Evolutionary conservation across 2,113 vertebrate genomes (phyloP), one percentile per base, ranked within the genome.

Genomic region (Sporophila hypoxantha): DNA sequence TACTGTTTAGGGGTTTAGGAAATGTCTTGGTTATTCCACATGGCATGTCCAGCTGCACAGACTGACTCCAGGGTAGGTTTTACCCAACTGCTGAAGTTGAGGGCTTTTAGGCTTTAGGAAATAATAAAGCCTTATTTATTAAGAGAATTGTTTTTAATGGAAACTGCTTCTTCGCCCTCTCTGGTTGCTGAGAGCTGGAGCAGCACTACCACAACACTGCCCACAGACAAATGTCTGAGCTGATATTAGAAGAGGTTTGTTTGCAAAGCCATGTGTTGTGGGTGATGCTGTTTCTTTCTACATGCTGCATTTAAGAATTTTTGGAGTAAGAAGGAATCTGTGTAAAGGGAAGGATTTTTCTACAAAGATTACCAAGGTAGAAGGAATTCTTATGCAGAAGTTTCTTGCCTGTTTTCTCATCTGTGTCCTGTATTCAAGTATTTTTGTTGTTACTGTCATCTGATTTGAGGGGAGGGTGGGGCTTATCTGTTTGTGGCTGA

Each of bases 391-490:
- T 60, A 14, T 0, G 1, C 29, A 8, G 50, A 25, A 10, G 11
- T 21, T 44, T 73, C 18, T 69, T 62, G 37, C 14, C 15, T 42
- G 9, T 67, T 78, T 74, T 70, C 21, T 88, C 1, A 1, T 36
- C 10, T 32, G 0, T 36, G 44, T 82, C 36, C 20, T 71, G 20
- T 53, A 4, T 76, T 60, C 55, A 57, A 27, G 22, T 87, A 4
- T 82, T 62, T 39, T 46, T 61, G 34, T 53, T 69, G 14, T 5
- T 74, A 6, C 39, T 76, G 37, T 89, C 10, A 39, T 53, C 76
- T 89, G 64, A 44, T 91, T 85, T 69, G 80, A 78, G 55, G 62
- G 41, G 77, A 81, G 85, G 94, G 94, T 86, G 91, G 94, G 78
- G 88, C 50, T 67, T 74, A 42, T 93, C 39, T 92, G 39, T 82